Evolutionary conservation across 1,140 invertebrate species (phyloP).

Genomic region (Drosophila micromelanica): DNA sequence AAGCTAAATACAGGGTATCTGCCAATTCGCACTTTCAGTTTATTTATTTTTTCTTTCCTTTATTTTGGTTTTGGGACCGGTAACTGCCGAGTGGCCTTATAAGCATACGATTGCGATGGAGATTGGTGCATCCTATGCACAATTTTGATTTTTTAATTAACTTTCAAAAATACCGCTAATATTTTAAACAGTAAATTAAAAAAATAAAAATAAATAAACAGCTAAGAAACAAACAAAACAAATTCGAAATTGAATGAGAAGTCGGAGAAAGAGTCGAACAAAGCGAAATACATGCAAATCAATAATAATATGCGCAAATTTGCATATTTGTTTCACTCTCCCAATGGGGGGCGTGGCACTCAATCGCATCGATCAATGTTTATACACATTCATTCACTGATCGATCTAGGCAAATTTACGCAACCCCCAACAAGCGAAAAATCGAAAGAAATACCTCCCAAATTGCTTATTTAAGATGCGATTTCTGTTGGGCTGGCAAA

Average conservation of each 20-base stretch:
- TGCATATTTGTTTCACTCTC: constrained; percentile 42
- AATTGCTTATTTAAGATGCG: neutral
- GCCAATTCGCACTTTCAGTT: too few relatives aligned
- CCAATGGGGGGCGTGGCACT: constrained; percentile 26
- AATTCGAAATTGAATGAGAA: constrained; percentile 18
- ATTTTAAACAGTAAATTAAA: constrained; percentile 58
- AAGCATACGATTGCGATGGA: constrained; percentile 34
- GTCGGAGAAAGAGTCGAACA: constrained; percentile 2
- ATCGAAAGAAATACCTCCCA: too few relatives aligned
- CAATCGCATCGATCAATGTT: constrained; percentile 33
- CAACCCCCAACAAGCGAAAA: too few relatives aligned
- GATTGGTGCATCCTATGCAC: constrained; percentile 50
- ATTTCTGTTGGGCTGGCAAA: neutral
- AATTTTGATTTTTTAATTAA: constrained; percentile 71
- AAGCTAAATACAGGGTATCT: too few relatives aligned
- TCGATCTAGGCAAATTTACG: constrained; percentile 25
- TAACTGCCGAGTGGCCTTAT: constrained; percentile 48
- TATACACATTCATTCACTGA: constrained; percentile 15
- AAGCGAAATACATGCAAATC: constrained; percentile 43
- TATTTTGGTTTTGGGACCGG: constrained; percentile 5
- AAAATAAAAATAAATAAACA: too few relatives aligned
- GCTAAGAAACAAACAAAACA: constrained; percentile 5
- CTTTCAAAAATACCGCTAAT: constrained; percentile 82
- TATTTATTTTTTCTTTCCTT: too few relatives aligned
- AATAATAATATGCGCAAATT: constrained; percentile 42